These are phyloP conservation scores for Zygogramma bicolorata DNA, from an alignment of 2,888 invertebrate genomes.

Conservation along the genomic window DNA sequence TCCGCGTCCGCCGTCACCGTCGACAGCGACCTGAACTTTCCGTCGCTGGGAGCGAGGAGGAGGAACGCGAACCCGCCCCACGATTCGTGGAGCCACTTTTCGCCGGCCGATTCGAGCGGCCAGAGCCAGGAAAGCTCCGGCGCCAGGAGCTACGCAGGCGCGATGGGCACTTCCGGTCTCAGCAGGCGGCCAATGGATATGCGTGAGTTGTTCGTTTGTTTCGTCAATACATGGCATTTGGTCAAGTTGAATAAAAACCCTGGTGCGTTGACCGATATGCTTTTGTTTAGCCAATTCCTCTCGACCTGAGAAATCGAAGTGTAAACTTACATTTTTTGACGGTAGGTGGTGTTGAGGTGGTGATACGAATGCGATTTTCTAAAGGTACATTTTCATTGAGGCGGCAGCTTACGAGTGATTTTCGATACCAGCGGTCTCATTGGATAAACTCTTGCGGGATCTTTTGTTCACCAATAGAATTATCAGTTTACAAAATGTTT, in stretches of 20 bases:
- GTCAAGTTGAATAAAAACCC: neutral
- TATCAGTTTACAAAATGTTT: no score
- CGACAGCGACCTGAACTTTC: conserved; percentile 19
- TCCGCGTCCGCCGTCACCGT: neutral
- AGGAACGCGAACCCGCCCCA: conserved; percentile 4
- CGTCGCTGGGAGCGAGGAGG: conserved; percentile 1
- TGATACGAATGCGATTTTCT: no score
- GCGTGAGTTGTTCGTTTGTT: conserved; percentile 30
- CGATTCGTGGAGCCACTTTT: conserved; percentile 26
- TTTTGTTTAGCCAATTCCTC: no score
- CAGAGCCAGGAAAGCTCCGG: neutral
- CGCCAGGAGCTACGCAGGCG: conserved; percentile 36
- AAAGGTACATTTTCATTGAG: no score
- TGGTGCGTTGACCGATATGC: no score
- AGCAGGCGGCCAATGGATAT: conserved; percentile 36
- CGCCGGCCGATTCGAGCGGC: conserved; percentile 23
- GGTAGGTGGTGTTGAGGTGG: no score
- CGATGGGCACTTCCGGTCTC: conserved; percentile 32
- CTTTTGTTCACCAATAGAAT: no score
- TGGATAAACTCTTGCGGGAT: no score
- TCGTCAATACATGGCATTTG: neutral
- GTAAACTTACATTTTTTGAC: no score
- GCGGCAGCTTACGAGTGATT: no score
- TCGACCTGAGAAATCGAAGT: no score
- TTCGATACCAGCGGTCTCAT: no score